Conservation (phyloP, 1,140 invertebrate genomes). For the Meteorus sp. region DNA sequence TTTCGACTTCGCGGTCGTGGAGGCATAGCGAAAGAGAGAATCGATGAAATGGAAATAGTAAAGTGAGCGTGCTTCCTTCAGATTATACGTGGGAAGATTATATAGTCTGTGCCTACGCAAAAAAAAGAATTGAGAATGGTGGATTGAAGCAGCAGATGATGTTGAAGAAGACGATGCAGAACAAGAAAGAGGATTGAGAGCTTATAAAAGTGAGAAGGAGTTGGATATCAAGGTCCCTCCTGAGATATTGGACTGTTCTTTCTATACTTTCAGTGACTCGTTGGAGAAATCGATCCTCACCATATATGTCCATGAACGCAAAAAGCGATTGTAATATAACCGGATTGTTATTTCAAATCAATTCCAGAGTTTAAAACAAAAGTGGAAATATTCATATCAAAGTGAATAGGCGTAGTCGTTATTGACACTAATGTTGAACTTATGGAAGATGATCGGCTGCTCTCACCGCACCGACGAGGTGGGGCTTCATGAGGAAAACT, state of each 20-base stretch:
- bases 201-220: not conserved
- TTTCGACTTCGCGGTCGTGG: not conserved
- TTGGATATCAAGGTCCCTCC: not conserved
- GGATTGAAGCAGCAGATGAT: no score
- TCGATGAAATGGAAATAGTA: not conserved
- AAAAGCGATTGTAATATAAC: conserved; percentile 4
- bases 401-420: not conserved
- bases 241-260: not conserved
- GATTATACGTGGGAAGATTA: not conserved
- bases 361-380: not conserved
- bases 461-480: not conserved
- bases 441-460: no score
- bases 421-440: no score
- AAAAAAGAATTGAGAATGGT: no score
- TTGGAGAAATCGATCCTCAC: not conserved
- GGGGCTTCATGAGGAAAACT: not conserved
- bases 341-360: not conserved
- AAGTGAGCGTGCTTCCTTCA: not conserved
- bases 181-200: not conserved
- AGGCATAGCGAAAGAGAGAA: no score
- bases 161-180: no score
- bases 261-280: not conserved
- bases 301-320: conserved; percentile 12
- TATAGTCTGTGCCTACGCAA: not conserved
- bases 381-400: not conserved